A percentile compares a stretch with the other conserved stretches of the same genome.
Conservation (phyloP, 1,140 invertebrate genomes). For the Ceratosolen solmsi region DNA sequence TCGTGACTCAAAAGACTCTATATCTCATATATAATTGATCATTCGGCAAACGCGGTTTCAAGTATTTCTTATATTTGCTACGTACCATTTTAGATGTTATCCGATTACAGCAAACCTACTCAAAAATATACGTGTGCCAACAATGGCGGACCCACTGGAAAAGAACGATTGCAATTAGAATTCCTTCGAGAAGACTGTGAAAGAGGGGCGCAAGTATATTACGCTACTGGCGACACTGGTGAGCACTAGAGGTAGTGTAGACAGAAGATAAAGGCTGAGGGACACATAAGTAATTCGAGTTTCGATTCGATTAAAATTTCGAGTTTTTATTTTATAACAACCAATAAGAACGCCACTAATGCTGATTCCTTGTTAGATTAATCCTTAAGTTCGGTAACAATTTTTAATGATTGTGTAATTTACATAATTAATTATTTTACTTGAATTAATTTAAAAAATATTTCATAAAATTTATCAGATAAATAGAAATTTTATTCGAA, state of each 20-base stretch:
- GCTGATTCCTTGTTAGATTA: too few species aligned
- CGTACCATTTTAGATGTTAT: constrained; percentile 91
- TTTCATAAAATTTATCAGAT: too few species aligned
- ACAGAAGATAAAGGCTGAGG: too few species aligned
- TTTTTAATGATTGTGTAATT: too few species aligned
- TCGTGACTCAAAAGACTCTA: constrained; percentile 58
- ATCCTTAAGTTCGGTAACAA: too few species aligned
- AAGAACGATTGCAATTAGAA: constrained; percentile 60
- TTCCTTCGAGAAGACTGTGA: neutral
- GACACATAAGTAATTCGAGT: neutral
- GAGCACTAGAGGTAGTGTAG: neutral
- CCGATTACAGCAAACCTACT: constrained; percentile 80
- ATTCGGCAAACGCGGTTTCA: neutral
- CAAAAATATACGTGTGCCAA: constrained; percentile 85
- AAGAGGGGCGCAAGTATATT: constrained; percentile 6
- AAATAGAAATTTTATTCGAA: too few species aligned
- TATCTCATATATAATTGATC: neutral
- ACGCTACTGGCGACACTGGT: constrained; percentile 67
- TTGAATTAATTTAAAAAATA: too few species aligned
- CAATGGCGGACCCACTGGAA: constrained; percentile 85
- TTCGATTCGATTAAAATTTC: neutral
- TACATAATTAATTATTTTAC: too few species aligned
- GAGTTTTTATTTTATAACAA: neutral
- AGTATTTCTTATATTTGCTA: constrained; percentile 64
- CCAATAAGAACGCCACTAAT: neutral